Conservation (phyloP, 1,140 invertebrate genomes). For the Aphelinus atriplicis region DNA sequence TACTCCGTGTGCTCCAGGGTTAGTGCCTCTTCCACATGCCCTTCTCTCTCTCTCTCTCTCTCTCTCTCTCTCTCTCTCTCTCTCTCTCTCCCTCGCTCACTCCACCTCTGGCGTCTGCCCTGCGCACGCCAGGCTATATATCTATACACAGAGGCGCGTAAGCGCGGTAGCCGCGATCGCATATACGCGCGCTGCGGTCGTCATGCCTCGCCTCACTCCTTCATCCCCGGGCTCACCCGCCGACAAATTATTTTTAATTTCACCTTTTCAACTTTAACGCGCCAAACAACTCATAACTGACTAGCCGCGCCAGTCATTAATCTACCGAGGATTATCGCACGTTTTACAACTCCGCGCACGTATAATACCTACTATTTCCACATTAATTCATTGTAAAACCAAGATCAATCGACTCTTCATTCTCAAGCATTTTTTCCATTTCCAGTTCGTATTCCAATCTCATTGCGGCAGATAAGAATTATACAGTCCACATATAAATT, state of each 20-base stretch:
- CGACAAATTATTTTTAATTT: conserved; percentile 9
- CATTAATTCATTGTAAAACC: no score
- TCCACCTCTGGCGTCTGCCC: no score
- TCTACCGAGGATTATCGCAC: no score
- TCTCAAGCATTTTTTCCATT: no score
- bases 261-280: background rate
- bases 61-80: conserved; percentile 11
- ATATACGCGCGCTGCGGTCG: background rate
- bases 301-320: no score
- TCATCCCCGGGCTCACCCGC: no score
- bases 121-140: background rate
- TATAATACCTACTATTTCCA: no score
- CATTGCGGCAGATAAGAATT: no score
- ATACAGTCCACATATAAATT: no score
- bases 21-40: conserved; percentile 49
- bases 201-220: background rate
- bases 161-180: background rate
- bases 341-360: no score
- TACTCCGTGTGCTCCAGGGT: conserved; percentile 59
- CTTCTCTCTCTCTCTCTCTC: background rate
- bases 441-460: no score
- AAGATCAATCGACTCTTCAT: no score
- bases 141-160: background rate
- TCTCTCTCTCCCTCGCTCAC: conserved; percentile 3
- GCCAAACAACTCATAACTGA: background rate